These are phyloP conservation scores for Physeter macrocephalus DNA, from an alignment of 2,113 vertebrate species.

Conservation along the genomic window DNA sequence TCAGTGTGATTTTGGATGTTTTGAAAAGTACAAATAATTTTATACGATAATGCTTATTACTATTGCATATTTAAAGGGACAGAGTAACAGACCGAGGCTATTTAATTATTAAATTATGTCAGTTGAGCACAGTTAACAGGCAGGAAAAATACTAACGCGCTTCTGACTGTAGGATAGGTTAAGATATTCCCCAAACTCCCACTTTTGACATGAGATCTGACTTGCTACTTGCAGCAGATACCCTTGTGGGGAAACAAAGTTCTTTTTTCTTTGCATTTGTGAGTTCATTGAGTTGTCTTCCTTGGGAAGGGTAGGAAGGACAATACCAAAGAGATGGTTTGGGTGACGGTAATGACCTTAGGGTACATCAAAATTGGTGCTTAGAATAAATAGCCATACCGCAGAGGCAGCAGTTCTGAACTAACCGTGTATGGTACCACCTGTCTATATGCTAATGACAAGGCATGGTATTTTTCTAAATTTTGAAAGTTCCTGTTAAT, in stretches of 20 bases:
- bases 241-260: not conserved
- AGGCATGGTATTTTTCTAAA: not conserved
- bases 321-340: not conserved
- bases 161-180: not conserved
- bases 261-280: not conserved
- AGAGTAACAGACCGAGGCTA: not conserved
- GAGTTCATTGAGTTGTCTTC: not conserved
- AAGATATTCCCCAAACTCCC: not conserved
- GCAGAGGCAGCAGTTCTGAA: no score
- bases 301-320: not conserved
- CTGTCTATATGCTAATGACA: not conserved
- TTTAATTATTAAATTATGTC: not conserved
- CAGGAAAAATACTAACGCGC: not conserved
- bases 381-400: not conserved
- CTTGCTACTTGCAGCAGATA: not conserved
- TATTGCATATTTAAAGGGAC: not conserved
- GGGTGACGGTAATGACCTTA: not conserved
- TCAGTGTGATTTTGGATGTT: not conserved
- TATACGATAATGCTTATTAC: not conserved
- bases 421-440: accelerated
- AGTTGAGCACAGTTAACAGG: not conserved
- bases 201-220: not conserved
- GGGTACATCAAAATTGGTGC: not conserved
- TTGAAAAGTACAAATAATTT: not conserved
- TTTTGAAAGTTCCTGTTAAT: not conserved